Evolutionary conservation across 2,113 vertebrate genomes (phyloP).

Genomic region (Henicopernis longicauda): DNA sequence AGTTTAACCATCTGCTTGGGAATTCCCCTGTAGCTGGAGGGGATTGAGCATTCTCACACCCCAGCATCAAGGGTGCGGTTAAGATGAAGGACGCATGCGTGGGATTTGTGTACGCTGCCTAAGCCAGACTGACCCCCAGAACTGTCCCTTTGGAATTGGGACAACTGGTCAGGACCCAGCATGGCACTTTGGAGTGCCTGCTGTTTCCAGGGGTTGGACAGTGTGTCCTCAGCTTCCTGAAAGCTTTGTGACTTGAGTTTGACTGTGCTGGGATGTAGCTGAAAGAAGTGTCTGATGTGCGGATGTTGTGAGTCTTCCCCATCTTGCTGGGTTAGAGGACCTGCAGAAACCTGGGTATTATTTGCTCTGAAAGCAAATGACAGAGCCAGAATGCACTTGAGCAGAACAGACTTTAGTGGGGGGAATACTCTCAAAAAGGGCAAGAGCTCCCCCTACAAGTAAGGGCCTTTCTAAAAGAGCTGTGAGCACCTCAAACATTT

Average conservation of each 20-base stretch:
- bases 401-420: background rate
- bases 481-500: background rate
- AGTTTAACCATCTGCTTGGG: conserved; percentile 60
- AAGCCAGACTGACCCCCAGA: background rate
- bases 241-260: background rate
- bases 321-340: background rate
- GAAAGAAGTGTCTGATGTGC: background rate
- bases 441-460: background rate
- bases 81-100: conserved; percentile 20
- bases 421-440: background rate
- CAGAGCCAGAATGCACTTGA: background rate
- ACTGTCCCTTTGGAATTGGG: background rate
- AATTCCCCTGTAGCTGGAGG: conserved; percentile 63
- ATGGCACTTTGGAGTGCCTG: background rate
- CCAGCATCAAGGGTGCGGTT: conserved; percentile 38
- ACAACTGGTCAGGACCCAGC: background rate
- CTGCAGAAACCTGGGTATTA: background rate
- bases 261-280: background rate
- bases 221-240: background rate
- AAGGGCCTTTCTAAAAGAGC: background rate
- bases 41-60: conserved; percentile 57
- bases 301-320: background rate
- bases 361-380: background rate
- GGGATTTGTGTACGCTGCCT: background rate
- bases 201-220: background rate